A percentile compares a stretch with the other conserved stretches of the same genome.
These are phyloP conservation scores for Protobothrops mucrosquamatus DNA, from an alignment of 2,113 vertebrate species.

Conservation along the genomic window DNA sequence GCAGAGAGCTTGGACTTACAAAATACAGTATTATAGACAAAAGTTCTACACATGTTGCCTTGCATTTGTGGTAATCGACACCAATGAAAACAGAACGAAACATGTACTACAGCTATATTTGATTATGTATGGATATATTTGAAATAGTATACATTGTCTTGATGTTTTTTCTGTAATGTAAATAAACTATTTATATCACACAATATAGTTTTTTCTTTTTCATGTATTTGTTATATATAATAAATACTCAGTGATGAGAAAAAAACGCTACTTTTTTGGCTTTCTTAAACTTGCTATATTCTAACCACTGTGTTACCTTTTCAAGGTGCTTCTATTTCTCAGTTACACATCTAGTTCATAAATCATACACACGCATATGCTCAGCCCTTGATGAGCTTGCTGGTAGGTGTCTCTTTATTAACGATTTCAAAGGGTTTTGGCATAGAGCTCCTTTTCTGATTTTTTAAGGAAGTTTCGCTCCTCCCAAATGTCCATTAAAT, in stretches of 20 bases:
- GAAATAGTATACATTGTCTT: constrained; percentile 99
- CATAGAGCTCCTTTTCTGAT: neutral
- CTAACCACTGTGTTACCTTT: constrained; percentile 59
- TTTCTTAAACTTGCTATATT: constrained; percentile 75
- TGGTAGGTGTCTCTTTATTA: neutral
- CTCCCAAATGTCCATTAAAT: neutral
- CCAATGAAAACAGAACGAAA: constrained; percentile 80
- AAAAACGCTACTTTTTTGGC: constrained; percentile 54
- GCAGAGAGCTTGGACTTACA: constrained; percentile 74
- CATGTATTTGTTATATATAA: constrained; percentile 89
- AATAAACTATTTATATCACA: constrained; percentile 99
- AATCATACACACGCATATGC: neutral
- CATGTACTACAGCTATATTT: constrained; percentile 95
- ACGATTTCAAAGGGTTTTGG: neutral
- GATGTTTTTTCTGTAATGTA: constrained; percentile 99
- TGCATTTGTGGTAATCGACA: constrained; percentile 99
- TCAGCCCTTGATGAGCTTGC: neutral
- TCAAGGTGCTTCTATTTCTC: constrained; percentile 33
- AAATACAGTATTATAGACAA: constrained; percentile 79
- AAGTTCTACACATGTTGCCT: constrained; percentile 97
- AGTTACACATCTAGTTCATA: constrained; percentile 13
- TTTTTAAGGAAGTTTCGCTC: neutral
- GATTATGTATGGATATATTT: constrained; percentile 99
- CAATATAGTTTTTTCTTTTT: constrained; percentile 86
- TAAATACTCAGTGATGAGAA: constrained; percentile 85